Evolutionary conservation across 2,797 vertebrate genomes (phyloP).

Genomic region (Cichlasoma orientale): DNA sequence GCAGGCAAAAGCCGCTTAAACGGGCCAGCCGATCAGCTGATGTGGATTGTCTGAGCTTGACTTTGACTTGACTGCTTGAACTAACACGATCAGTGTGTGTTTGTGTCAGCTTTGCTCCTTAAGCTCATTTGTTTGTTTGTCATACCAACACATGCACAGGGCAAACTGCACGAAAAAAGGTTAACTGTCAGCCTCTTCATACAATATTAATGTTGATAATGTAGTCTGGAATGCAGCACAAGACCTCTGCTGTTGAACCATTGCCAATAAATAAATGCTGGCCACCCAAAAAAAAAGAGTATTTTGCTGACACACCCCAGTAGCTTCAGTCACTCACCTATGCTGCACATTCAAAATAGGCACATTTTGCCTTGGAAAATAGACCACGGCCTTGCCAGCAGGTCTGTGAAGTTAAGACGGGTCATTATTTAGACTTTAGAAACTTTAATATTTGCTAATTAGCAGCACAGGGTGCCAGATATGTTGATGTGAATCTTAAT

Average conservation of each 20-base stretch:
- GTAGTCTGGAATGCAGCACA: too few species aligned
- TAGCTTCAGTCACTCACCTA: too few species aligned
- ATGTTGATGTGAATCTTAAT: not conserved
- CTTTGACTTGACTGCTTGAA: not conserved
- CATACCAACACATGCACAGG: too few species aligned
- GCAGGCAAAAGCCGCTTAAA: not conserved
- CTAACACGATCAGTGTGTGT: not conserved
- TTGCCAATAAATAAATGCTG: too few species aligned
- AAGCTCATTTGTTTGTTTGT: too few species aligned
- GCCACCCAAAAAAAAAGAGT: too few species aligned
- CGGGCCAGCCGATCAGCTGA: not conserved
- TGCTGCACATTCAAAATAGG: too few species aligned
- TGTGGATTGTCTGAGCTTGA: not conserved
- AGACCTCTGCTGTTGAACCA: too few species aligned
- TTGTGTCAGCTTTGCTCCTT: not conserved
- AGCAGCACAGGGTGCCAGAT: not conserved
- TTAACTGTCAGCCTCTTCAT: too few species aligned
- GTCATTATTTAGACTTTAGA: not conserved
- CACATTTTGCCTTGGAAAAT: not conserved
- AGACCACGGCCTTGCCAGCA: not conserved
- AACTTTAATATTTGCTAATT: not conserved
- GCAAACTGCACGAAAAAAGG: too few species aligned
- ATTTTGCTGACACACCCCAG: too few species aligned
- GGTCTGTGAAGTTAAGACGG: not conserved
- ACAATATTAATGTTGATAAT: too few species aligned